Conservation (phyloP, 1,140 invertebrate species). For the Ceratina calcarata region DNA sequence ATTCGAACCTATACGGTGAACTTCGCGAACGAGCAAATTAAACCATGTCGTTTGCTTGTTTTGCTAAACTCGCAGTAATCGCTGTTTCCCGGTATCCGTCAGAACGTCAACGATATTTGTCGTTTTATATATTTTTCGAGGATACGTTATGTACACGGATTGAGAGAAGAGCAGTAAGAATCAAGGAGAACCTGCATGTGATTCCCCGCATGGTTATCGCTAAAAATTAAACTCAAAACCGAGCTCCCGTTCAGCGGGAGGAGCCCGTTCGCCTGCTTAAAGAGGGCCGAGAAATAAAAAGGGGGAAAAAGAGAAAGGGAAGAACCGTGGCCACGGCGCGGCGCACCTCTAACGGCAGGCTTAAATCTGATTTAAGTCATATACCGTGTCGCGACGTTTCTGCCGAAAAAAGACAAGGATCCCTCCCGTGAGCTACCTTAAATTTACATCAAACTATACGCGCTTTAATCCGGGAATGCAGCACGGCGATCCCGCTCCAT, state of each 20-base stretch:
- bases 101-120: neutral
- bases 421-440: constrained; percentile 73
- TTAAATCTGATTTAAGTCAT: constrained; percentile 77
- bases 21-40: neutral
- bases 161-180: neutral
- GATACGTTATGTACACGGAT: no score
- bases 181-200: neutral
- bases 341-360: constrained; percentile 50
- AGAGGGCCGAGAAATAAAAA: constrained; percentile 33
- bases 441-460: constrained; percentile 75
- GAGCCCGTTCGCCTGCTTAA: constrained; percentile 32
- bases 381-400: constrained; percentile 73
- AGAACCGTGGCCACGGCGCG: constrained; percentile 27
- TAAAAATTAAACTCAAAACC: constrained; percentile 50
- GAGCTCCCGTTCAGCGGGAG: constrained; percentile 21
- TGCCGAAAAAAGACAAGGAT: constrained; percentile 72
- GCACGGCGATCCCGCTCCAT: constrained; percentile 8
- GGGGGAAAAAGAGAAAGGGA: constrained; percentile 24
- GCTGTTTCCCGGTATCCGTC: neutral
- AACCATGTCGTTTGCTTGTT: neutral
- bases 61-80: neutral
- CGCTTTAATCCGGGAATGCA: constrained; percentile 72
- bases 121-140: constrained; percentile 27
- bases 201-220: constrained; percentile 14
- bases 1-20: constrained; percentile 1